phyloP scores from a whole-genome alignment of 2,797 vertebrate species.

The Pyrocephalus nanus region DNA sequence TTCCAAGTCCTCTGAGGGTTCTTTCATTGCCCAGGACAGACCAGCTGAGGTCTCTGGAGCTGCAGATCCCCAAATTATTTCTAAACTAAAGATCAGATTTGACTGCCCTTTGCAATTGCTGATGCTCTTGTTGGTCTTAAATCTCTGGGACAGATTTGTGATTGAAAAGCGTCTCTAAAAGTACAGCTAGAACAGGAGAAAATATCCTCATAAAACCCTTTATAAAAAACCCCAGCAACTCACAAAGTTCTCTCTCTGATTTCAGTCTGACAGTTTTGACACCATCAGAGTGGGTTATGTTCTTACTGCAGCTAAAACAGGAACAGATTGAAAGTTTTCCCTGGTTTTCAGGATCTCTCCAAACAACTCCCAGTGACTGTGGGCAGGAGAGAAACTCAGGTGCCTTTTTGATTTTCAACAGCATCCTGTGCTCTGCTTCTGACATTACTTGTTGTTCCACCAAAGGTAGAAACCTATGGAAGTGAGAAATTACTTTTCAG shows the following conservation, averaged over 20 bases:
- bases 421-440: not conserved
- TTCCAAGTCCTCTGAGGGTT: slow-evolving; percentile 3
- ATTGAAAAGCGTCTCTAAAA: not conserved
- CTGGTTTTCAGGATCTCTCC: not conserved
- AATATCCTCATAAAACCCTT: not conserved
- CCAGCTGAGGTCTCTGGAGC: not conserved
- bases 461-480: not conserved
- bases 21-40: not conserved
- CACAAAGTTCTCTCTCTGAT: not conserved
- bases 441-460: not conserved
- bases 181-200: not conserved
- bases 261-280: not conserved
- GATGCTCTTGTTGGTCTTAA: not conserved
- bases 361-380: not conserved
- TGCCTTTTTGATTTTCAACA: not conserved
- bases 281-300: not conserved
- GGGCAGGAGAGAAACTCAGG: not conserved
- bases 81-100: not conserved
- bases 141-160: not conserved
- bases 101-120: not conserved
- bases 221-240: not conserved
- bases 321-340: not conserved
- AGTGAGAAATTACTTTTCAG: not conserved
- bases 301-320: not conserved
- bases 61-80: not conserved